Evolutionary conservation across 2,888 invertebrate species (phyloP).

Genomic region (Brachypalpus laphriformis): DNA sequence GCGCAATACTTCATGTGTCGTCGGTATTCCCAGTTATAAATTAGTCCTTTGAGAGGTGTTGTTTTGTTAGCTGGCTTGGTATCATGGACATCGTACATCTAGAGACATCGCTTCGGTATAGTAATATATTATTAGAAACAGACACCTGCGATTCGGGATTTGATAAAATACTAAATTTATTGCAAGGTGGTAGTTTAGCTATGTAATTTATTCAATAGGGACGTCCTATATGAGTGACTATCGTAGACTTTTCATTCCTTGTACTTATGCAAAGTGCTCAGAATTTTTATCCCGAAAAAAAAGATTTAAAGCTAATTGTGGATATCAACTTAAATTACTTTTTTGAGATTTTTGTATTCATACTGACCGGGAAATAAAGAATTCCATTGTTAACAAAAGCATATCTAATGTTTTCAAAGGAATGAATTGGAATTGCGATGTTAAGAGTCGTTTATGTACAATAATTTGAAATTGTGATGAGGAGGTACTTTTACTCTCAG

Average conservation of each 20-base stretch:
- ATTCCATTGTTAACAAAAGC: too few relatives aligned
- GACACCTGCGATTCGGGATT: neutral
- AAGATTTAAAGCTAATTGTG: too few relatives aligned
- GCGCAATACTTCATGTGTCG: neutral
- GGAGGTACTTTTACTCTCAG: too few relatives aligned
- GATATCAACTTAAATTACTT: too few relatives aligned
- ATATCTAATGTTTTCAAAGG: too few relatives aligned
- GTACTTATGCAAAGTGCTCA: neutral
- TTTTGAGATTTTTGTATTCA: too few relatives aligned
- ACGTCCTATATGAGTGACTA: neutral
- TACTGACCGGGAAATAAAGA: too few relatives aligned
- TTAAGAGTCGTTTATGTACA: too few relatives aligned
- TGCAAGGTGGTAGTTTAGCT: neutral
- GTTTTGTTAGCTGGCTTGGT: neutral
- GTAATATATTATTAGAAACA: neutral
- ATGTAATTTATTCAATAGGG: neutral
- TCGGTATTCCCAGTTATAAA: neutral
- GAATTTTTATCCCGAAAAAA: too few relatives aligned
- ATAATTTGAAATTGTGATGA: too few relatives aligned
- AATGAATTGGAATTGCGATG: too few relatives aligned
- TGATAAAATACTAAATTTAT: neutral
- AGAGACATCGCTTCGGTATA: neutral
- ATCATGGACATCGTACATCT: neutral
- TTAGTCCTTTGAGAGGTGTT: conserved; percentile 14
- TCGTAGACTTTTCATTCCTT: too few relatives aligned